A percentile compares a stretch with the other conserved stretches of the same genome.
phyloP scores from a whole-genome alignment of 1,140 invertebrate species.

The Atta texana region DNA sequence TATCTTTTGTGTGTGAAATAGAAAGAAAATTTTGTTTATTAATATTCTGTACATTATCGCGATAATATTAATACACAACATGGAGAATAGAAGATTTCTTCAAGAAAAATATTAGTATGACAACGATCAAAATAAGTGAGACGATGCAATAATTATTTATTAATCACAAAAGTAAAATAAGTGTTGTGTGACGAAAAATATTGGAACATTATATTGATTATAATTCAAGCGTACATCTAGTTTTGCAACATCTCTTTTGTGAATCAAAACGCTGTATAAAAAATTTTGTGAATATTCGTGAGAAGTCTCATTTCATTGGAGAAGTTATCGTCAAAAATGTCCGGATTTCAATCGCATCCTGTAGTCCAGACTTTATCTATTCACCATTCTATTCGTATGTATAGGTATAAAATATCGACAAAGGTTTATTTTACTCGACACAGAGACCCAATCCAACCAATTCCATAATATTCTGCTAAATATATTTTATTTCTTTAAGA shows the following conservation, averaged over 20 bases:
- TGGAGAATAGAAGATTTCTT: background rate
- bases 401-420: background rate
- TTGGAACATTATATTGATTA: background rate
- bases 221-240: background rate
- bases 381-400: constrained; percentile 14
- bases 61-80: background rate
- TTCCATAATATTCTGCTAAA: background rate
- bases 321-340: constrained; percentile 1
- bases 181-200: background rate
- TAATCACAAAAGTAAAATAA: background rate
- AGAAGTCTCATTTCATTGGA: background rate
- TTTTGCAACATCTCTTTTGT: background rate
- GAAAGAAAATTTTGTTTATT: background rate
- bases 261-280: background rate
- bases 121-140: background rate
- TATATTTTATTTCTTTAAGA: background rate
- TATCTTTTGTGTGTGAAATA: background rate
- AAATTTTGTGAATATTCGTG: background rate
- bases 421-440: background rate
- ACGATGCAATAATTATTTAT: background rate
- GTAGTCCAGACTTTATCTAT: background rate
- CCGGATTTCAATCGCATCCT: background rate
- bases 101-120: background rate
- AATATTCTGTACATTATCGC: background rate
- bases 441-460: background rate